Conservation (phyloP, 2,797 vertebrate genomes). For the Taeniopygia guttata region DNA sequence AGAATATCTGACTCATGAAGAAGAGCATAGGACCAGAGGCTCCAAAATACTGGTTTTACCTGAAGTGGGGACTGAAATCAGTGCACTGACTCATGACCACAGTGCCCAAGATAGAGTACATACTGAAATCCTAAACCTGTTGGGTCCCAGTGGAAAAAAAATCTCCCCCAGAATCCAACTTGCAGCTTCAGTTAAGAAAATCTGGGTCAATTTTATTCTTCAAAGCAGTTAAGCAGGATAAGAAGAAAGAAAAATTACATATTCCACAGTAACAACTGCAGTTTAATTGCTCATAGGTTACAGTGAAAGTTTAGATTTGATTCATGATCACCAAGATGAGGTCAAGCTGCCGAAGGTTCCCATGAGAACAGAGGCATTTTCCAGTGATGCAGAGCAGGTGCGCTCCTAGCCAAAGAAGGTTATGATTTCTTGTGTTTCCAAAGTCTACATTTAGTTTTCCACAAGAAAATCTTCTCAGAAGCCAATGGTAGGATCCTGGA, state of each 20-base stretch:
- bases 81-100: background rate
- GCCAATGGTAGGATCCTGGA: background rate
- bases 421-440: background rate
- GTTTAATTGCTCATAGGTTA: background rate
- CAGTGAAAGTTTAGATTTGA: background rate
- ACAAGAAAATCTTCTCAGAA: background rate
- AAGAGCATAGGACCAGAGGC: background rate
- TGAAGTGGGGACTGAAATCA: background rate
- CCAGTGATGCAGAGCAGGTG: background rate
- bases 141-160: background rate
- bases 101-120: background rate
- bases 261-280: background rate
- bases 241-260: background rate
- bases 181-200: background rate
- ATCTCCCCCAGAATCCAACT: background rate
- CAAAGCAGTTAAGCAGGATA: background rate
- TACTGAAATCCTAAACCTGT: background rate
- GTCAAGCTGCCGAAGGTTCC: background rate
- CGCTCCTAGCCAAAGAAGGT: background rate
- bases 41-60: background rate
- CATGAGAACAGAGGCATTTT: background rate
- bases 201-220: background rate
- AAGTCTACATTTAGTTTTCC: background rate
- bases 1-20: background rate
- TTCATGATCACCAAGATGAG: background rate